Evolutionary conservation across 2,888 invertebrate genomes (phyloP), one percentile per base, ranked within the genome.

Genomic region (Brenthis ino): DNA sequence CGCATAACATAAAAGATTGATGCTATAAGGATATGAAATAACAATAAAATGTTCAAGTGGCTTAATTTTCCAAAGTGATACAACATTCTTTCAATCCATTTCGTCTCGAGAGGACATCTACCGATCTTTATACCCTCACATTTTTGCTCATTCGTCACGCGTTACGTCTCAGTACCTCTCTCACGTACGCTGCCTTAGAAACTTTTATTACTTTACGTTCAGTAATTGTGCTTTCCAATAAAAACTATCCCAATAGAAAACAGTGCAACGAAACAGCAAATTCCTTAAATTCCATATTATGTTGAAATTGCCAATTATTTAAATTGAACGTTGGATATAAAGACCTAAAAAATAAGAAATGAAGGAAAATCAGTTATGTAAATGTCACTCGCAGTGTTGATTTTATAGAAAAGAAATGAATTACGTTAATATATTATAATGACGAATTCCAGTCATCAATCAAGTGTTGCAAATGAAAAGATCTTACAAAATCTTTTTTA

Each of bases 121-220:
- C 72, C 75, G 77, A 76, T 75, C 77, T 79, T 77, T 77, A 78
- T 79, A 78, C 69, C 73, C 74, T 74, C 67, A 67, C 73, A 75
- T 79, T 80, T 78, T 88, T 85, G 80, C 82, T 83, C 80, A 89
- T 89, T 88, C 89, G 81, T 86, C 85, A 86, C 89, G 88, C 88
- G 90, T 89, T 85, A 79, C 80, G 79, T 82, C 82, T 87, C 81
- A 77, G 83, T 85, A 85, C 82, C 87, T 78, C 72, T 70, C 79
- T 84, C 89, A 90, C 89, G 89, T 89, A 81, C 76, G 71, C 77
- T 79, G 78, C 80, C 80, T 82, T 80, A 79, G 84, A 85, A 89
- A 87, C 83, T 89, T 88, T 87, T 88, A 88, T 88, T 85, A 83
- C 84, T 80, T 76, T 76, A 77, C 77, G 75, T 76, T 73, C 75